phyloP scores from a whole-genome alignment of 2,797 vertebrate genomes.

The Poecilia picta region DNA sequence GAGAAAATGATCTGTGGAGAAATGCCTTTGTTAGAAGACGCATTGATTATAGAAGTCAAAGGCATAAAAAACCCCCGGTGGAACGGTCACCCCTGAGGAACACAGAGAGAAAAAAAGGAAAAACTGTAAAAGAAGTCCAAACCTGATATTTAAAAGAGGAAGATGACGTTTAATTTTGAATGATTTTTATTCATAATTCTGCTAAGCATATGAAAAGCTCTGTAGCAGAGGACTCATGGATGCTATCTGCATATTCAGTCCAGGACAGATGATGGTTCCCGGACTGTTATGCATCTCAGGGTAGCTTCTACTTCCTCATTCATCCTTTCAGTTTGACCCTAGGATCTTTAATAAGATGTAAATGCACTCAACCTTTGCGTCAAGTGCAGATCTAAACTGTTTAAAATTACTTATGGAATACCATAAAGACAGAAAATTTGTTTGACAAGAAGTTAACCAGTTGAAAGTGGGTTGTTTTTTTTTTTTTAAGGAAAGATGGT shows the following conservation, averaged over 20 bases:
- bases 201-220: not conserved
- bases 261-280: too few species aligned
- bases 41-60: slow-evolving; percentile 30
- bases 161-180: not conserved
- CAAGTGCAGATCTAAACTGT: not conserved
- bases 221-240: not conserved
- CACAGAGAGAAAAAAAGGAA: not conserved
- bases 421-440: too few species aligned
- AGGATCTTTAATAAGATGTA: too few species aligned
- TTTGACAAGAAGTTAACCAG: too few species aligned
- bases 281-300: too few species aligned
- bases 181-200: not conserved
- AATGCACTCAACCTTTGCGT: too few species aligned
- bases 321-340: not conserved
- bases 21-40: slow-evolving; percentile 5
- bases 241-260: not conserved
- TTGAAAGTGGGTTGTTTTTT: too few species aligned
- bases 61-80: slow-evolving; percentile 11
- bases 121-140: not conserved
- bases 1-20: slow-evolving; percentile 16
- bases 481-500: too few species aligned
- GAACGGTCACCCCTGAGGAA: slow-evolving; percentile 28
- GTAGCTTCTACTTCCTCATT: too few species aligned
- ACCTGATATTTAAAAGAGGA: not conserved
- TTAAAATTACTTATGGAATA: too few species aligned